Conservation (phyloP, 2,113 vertebrate genomes). For the Charadrius vociferus region DNA sequence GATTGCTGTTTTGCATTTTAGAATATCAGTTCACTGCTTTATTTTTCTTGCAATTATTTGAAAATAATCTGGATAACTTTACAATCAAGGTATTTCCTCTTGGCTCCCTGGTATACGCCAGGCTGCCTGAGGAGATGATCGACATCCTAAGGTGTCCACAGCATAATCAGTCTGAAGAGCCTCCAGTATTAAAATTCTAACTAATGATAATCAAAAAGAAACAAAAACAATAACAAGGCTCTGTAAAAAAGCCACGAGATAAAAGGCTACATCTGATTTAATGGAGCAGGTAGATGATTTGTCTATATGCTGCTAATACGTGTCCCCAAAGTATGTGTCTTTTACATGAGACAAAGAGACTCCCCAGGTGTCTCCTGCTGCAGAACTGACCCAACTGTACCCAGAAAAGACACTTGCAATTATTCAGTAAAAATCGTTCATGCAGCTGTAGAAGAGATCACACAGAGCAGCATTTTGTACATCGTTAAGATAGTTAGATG, state of each 20-base stretch:
- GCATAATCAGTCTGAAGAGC: constrained; percentile 84
- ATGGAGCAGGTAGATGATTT: background rate
- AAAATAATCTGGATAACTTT: constrained; percentile 83
- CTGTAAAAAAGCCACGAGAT: background rate
- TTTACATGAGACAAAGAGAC: background rate
- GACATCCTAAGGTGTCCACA: constrained; percentile 82
- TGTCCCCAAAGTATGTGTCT: background rate
- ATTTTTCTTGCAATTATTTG: constrained; percentile 85
- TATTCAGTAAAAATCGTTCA: background rate
- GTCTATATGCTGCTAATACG: background rate
- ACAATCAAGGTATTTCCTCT: constrained; percentile 85
- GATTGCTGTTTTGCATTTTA: constrained; percentile 64
- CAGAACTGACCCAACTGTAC: background rate
- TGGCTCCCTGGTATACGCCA: constrained; percentile 78
- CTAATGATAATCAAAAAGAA: constrained; percentile 80
- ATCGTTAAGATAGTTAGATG: background rate
- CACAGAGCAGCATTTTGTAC: background rate
- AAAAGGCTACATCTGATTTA: constrained; percentile 27
- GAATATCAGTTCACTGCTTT: constrained; percentile 71
- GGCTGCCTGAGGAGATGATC: constrained; percentile 80
- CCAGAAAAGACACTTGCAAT: background rate
- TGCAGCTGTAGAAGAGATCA: background rate
- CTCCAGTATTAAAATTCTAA: constrained; percentile 77
- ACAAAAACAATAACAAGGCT: constrained; percentile 67
- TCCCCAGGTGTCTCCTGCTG: background rate